Conservation (phyloP, 2,888 invertebrate species). For the Crepidodera aurea region DNA sequence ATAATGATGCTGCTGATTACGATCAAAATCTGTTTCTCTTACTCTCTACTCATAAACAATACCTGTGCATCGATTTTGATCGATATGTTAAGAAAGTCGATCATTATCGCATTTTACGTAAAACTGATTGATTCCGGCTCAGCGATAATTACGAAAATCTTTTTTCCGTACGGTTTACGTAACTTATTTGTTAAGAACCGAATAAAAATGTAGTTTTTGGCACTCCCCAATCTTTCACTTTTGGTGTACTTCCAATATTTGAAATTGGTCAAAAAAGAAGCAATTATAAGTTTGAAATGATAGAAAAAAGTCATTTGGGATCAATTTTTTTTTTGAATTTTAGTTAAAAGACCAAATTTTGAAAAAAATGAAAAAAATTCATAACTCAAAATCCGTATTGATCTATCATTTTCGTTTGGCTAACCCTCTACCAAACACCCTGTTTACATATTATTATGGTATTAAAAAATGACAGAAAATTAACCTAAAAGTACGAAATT, state of each 20-base stretch:
- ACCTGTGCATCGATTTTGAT: slow-evolving; percentile 31
- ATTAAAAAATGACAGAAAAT: too few species aligned
- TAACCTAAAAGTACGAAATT: too few species aligned
- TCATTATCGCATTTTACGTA: slow-evolving; percentile 30
- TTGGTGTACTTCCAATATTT: slow-evolving; percentile 16
- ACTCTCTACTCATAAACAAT: slow-evolving; percentile 27
- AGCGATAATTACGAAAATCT: slow-evolving; percentile 30
- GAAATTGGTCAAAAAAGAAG: background rate
- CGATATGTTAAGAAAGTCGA: slow-evolving; percentile 41
- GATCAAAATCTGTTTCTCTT: slow-evolving; percentile 2
- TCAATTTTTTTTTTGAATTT: slow-evolving; percentile 32
- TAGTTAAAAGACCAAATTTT: too few species aligned
- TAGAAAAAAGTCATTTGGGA: too few species aligned
- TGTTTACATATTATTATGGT: too few species aligned
- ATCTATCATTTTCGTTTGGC: too few species aligned
- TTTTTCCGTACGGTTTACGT: slow-evolving; percentile 26
- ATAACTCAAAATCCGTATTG: too few species aligned
- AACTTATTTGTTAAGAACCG: slow-evolving; percentile 11
- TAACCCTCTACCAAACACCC: too few species aligned
- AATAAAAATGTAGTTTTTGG: background rate
- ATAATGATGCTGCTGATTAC: slow-evolving; percentile 16
- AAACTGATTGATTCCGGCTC: slow-evolving; percentile 31
- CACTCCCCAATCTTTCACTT: slow-evolving; percentile 37
- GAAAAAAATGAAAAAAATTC: too few species aligned
- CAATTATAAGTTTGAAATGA: too few species aligned